Base-by-base conservation (phyloP, 2,113 vertebrate species). In the Pao palembangensis region DNA sequence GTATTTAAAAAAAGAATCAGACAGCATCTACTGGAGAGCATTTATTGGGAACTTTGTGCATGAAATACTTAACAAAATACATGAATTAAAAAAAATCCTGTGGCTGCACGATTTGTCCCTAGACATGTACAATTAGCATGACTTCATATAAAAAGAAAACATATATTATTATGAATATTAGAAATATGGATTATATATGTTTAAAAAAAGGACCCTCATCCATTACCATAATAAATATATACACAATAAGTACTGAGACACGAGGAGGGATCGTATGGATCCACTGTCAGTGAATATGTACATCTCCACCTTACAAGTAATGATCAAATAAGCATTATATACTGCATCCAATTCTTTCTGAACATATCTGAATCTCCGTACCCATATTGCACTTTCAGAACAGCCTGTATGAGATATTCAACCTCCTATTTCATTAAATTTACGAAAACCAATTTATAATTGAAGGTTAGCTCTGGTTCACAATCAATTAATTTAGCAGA, bases 161-260 rank as follows among this genome's bases (percentile, higher is more conserved):
- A 80, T 71, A 85, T 80, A 88, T 81, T 83, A 88, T 64, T 83
- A 86, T 58, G 69, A 23, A 23, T 28, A 75, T 72, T 76, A 73
- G 85, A 65, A 86, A 69, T 79, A 84, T 83, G 38, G 23, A 73
- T 87, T 47, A 85, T 77, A 66, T 82, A 75, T 75, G 56, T 14
- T 19, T 50, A 60, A 78, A 76, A 78, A 82, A 86, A 75, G 86
- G 21, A 82, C 85, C 90, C 87, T 87, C 73, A 82, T 88, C 89
- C 86, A 58, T 75, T 76, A 56, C 83, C 67, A 80, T 81, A 88
- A 90, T 91, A 92, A 90, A 91, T 91, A 92, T 89, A 87, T 87
- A 91, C 87, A 89, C 82, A 88, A 69, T 76, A 87, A 89, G 87
- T 89, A 89, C 81, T 89, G 76, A 80, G 64, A 82, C 89, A 53